Evolutionary conservation across 2,888 invertebrate species (phyloP), one percentile per base, ranked within the genome.

Genomic region (Polymixis flavicincta): DNA sequence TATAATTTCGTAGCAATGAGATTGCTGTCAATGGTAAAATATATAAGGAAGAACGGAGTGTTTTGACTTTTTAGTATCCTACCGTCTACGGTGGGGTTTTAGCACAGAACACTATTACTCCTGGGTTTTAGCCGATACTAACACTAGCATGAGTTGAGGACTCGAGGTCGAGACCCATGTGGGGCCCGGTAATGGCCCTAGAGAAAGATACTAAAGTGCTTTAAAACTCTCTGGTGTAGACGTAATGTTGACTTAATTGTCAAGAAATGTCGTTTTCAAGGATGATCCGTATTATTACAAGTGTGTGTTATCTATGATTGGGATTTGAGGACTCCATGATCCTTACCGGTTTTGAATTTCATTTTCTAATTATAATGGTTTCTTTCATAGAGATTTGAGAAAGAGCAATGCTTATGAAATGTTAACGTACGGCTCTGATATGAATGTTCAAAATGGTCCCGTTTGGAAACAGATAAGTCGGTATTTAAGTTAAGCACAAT

Each of bases 401-500:
- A 37, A 14, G 45, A 32, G 22, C 25, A 52, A 66, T 42, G 14
- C 8, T 28, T 48, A 22, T 11, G 37, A 57, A 65, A 82, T 81
- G 76, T 54, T 71, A 71, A 66, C 59, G 4, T 59, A 78, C 32
- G 63, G 85, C 52, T 78, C 54, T 42, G 78, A 67, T 77, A 71
- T 28, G 13, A 28, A 8, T 22, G 6, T 17, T 42, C 59, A 77
- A 50, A 19, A 4, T 28, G 65, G 19, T 65, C 32, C 50, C 25
- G 8, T 48, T 52, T 61, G 19, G 60, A 42, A 71, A 68, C 32
- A 25, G 7, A 17, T n/a, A 37, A 48, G 81, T 74, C 14, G 5
- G 75, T 76, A 48, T 60, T 42, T 60, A 57, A 8, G 22, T 42
- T 60, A 57, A 8, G 22, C 25, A 72, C 32, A 72, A 22, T 42